Evolutionary conservation across 2,797 vertebrate genomes (phyloP), one percentile per base, ranked within the genome.

Genomic region (Sciurus vulgaris): DNA sequence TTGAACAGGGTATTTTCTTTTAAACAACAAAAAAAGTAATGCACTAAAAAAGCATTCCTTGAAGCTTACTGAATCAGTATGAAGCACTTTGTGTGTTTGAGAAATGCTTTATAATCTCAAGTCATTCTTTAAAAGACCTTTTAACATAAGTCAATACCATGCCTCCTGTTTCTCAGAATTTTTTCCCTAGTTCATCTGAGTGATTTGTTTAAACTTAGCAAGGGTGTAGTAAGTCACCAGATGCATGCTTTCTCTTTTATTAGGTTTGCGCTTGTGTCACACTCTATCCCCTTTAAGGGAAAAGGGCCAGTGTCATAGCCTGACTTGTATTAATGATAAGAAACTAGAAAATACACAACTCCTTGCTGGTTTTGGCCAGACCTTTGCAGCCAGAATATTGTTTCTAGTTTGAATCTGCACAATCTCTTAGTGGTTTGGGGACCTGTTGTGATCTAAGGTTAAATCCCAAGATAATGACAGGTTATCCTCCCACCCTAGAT

Each of bases 1-100:
- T 92, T 94, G 77, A 96, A 85, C 93, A 78, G 87, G 82, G 69
- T 74, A 74, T 97, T 97, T 97, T 88, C 93, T 97, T 96, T 94
- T 96, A 95, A 84, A 94, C 86, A 94, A 89, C 91, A 95, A 95
- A 81, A 56, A 91, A 92, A 92, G 61, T n/a, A 61, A 85, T 84
- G 91, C 85, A 51, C 94, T 92, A 93, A 95, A 86, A 83, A 96
- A 76, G 89, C 91, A 97, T 96, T 97, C 93, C 82, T 97, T 73
- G 77, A 93, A 77, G 93, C 93, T 93, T 91, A 89, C 17, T 82
- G 95, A 91, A n/a, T 91, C 30, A 12, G 91, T 95, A 82, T 91
- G 89, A 96, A 96, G 96, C 78, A 90, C 93, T 96, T 85, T 82
- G 95, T 95, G 18, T 92, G 76, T 90, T 86, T 95, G 85, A 95